phyloP scores from a whole-genome alignment of 1,140 invertebrate species.

The Zaprionus lachaisei region DNA sequence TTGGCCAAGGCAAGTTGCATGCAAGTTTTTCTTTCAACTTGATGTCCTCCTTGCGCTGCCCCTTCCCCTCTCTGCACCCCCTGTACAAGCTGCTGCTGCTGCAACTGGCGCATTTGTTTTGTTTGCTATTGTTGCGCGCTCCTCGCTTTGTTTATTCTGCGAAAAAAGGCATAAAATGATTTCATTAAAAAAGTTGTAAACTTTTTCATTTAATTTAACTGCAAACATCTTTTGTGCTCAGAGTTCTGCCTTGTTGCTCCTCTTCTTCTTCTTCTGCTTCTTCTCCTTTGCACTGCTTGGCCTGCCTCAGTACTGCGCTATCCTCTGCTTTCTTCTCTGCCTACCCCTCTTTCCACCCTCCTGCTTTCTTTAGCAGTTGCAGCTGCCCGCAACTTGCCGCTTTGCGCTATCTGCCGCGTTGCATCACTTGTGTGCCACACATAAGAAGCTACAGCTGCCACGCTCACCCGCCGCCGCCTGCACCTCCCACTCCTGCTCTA shows the following conservation, averaged over 20 bases:
- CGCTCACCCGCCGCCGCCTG: background rate
- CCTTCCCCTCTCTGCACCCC: too few relatives aligned
- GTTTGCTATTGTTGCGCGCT: slow-evolving; percentile 53
- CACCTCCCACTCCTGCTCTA: background rate
- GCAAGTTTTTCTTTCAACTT: slow-evolving; percentile 67
- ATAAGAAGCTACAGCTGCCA: slow-evolving; percentile 21
- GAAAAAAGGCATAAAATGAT: slow-evolving; percentile 75
- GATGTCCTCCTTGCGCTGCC: slow-evolving; percentile 32
- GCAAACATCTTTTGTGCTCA: slow-evolving; percentile 78
- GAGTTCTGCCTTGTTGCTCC: slow-evolving; percentile 12
- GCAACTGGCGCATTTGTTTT: slow-evolving; percentile 68
- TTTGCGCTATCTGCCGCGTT: slow-evolving; percentile 28
- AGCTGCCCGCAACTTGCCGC: slow-evolving; percentile 3
- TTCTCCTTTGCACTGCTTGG: background rate
- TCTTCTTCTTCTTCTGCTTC: slow-evolving; percentile 12
- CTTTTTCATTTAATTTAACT: slow-evolving; percentile 83
- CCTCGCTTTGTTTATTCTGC: slow-evolving; percentile 69
- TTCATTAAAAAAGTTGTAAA: slow-evolving; percentile 83
- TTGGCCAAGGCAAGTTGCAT: slow-evolving; percentile 63
- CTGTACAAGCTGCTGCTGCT: background rate
- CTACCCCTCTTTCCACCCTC: background rate
- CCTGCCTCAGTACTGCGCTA: background rate
- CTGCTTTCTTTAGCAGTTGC: slow-evolving; percentile 2
- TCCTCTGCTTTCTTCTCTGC: background rate
- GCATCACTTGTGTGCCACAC: slow-evolving; percentile 7